Evolutionary conservation across 2,113 vertebrate species (phyloP).

Genomic region (Argyrosomus japonicus): DNA sequence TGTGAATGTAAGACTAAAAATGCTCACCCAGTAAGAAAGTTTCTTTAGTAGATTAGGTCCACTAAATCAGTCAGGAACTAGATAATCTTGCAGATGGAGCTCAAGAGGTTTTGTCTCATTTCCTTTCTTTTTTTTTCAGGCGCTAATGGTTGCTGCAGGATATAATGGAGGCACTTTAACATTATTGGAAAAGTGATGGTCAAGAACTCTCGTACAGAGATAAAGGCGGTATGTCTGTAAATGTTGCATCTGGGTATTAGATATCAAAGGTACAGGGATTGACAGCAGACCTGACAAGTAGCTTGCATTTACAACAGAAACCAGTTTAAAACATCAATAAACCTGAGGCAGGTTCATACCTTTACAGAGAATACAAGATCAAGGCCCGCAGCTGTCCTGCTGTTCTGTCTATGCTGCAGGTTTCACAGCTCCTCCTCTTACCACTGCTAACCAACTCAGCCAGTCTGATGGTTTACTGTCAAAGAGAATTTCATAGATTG

Average conservation of each 20-base stretch:
- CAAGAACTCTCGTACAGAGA: not conserved
- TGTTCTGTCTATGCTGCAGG: not conserved
- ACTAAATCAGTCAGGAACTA: not conserved
- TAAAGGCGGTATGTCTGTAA: not conserved
- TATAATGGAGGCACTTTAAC: not conserved
- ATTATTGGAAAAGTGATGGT: not conserved
- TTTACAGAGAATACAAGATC: slow-evolving; percentile 46
- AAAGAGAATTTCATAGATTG: slow-evolving; percentile 11
- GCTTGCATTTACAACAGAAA: slow-evolving; percentile 2
- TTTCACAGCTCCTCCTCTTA: slow-evolving; percentile 9
- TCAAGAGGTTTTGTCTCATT: not conserved
- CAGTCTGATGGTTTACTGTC: not conserved
- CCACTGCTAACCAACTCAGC: not conserved
- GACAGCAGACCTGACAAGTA: not conserved
- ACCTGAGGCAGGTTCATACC: slow-evolving; percentile 21
- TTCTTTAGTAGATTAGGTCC: not conserved
- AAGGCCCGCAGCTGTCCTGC: slow-evolving; percentile 3
- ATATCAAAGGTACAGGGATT: not conserved
- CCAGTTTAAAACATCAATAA: slow-evolving; percentile 22
- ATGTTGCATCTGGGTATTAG: not conserved
- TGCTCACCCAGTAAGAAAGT: not conserved
- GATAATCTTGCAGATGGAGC: not conserved
- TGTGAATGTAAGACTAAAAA: not conserved
- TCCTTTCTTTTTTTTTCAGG: not conserved
- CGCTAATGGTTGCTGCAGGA: not conserved